Conservation (phyloP, 2,888 invertebrate genomes). For the Drepanosiphum platanoidis region DNA sequence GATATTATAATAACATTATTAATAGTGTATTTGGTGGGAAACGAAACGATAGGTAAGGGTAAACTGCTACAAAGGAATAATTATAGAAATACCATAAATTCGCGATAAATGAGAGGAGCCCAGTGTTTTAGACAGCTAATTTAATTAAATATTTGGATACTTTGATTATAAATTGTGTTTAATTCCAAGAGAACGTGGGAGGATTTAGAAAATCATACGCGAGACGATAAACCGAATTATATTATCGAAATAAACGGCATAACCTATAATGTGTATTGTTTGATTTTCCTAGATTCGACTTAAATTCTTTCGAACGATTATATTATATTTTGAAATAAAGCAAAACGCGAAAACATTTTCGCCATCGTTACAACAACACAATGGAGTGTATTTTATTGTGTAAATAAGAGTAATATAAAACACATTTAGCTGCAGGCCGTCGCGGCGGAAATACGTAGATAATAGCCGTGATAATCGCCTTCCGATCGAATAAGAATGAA, state of each 20-base stretch:
- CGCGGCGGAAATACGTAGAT: too few relatives aligned
- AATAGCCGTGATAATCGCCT: too few relatives aligned
- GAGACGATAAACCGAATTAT: background rate
- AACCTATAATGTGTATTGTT: background rate
- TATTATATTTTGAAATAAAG: too few relatives aligned
- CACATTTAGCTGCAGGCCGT: too few relatives aligned
- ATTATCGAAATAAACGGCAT: too few relatives aligned
- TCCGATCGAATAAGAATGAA: too few relatives aligned
- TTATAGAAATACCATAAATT: background rate
- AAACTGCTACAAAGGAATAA: background rate
- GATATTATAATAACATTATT: background rate
- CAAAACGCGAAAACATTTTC: too few relatives aligned
- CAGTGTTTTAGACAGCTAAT: slow-evolving; percentile 22
- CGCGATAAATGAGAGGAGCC: background rate
- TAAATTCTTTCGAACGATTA: background rate
- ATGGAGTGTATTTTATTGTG: too few relatives aligned
- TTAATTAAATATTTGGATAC: slow-evolving; percentile 18
- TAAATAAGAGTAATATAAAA: too few relatives aligned
- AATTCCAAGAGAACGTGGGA: background rate
- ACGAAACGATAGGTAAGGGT: background rate
- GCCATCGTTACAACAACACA: too few relatives aligned
- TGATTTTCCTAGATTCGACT: background rate
- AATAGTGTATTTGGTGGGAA: background rate
- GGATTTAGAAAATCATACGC: background rate
- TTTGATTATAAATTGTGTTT: background rate